Evolutionary conservation across 1,140 invertebrate species (phyloP).

Genomic region (Diorhabda elongata): DNA sequence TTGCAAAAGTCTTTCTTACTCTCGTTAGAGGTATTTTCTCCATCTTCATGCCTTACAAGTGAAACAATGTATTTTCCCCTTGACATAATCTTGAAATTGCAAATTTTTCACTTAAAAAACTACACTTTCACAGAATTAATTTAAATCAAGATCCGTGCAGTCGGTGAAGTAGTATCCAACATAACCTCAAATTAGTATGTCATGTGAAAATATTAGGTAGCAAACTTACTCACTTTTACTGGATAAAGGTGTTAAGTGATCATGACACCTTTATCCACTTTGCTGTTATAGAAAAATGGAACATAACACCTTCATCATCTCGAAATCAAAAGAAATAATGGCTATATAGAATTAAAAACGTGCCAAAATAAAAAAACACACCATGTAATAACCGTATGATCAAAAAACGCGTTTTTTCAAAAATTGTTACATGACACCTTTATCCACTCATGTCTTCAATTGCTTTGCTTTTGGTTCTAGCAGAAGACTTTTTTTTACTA

Average conservation of each 20-base stretch:
- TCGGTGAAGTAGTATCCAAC: not conserved
- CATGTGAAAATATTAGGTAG: not conserved
- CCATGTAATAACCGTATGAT: not conserved
- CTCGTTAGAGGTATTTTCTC: no score
- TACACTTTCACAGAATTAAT: not conserved
- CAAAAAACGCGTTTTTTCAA: not conserved
- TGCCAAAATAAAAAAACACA: not conserved
- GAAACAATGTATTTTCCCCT: not conserved
- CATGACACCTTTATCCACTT: not conserved
- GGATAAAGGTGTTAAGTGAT: not conserved
- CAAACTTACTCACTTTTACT: not conserved
- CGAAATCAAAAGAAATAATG: not conserved
- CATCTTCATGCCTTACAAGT: not conserved
- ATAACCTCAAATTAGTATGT: not conserved
- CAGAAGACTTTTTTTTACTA: no score
- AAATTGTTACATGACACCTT: conserved; percentile 1
- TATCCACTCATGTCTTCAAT: not conserved
- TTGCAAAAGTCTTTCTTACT: no score
- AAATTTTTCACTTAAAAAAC: not conserved
- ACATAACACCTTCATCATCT: not conserved
- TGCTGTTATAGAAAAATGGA: not conserved
- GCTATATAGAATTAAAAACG: not conserved
- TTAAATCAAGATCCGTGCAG: not conserved
- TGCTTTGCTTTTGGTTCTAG: not conserved
- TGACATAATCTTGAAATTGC: not conserved